A percentile compares a stretch with the other conserved stretches of the same genome.
Conservation (phyloP, 64 coral and sea anemone genomes). For the Pocillopora verrucosa region DNA sequence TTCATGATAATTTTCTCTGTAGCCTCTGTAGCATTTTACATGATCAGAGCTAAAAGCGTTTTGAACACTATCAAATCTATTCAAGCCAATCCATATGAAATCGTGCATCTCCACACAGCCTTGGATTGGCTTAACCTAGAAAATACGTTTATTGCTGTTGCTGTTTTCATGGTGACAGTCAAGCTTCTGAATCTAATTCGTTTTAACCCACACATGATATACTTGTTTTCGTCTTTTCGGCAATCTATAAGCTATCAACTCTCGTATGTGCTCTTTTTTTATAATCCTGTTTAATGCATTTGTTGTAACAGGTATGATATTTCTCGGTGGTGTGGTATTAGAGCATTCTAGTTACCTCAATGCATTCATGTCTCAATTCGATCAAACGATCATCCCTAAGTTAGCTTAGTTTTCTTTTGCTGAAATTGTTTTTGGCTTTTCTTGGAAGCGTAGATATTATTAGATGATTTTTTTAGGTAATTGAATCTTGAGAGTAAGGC, state of each 20-base stretch:
- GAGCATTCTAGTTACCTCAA: slow-evolving; percentile 36
- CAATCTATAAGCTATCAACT: slow-evolving; percentile 20
- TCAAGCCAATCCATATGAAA: slow-evolving; percentile 56
- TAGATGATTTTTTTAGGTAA: not conserved
- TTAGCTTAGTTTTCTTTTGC: too few species aligned
- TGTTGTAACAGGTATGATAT: slow-evolving; percentile 24
- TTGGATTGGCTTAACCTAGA: slow-evolving; percentile 36
- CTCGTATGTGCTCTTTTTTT: slow-evolving; percentile 19
- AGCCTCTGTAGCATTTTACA: slow-evolving; percentile 39
- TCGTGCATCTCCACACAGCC: slow-evolving; percentile 44
- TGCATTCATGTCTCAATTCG: slow-evolving; percentile 39
- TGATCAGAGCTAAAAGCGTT: slow-evolving; percentile 50
- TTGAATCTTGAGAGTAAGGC: too few species aligned
- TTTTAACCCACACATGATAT: slow-evolving; percentile 49
- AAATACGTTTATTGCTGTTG: slow-evolving; percentile 34
- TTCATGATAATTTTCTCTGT: slow-evolving; percentile 30
- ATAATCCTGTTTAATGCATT: slow-evolving; percentile 44
- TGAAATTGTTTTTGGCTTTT: too few species aligned
- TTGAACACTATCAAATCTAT: slow-evolving; percentile 17
- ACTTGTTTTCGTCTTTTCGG: slow-evolving; percentile 33
- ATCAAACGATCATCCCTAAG: not conserved
- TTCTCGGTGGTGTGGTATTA: slow-evolving; percentile 53
- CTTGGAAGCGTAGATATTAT: slow-evolving; percentile 19
- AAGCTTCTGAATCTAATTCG: slow-evolving; percentile 58
- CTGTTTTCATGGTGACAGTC: slow-evolving; percentile 53